Conservation (phyloP, 1,140 invertebrate species). For the Polyergus mexicanus region DNA sequence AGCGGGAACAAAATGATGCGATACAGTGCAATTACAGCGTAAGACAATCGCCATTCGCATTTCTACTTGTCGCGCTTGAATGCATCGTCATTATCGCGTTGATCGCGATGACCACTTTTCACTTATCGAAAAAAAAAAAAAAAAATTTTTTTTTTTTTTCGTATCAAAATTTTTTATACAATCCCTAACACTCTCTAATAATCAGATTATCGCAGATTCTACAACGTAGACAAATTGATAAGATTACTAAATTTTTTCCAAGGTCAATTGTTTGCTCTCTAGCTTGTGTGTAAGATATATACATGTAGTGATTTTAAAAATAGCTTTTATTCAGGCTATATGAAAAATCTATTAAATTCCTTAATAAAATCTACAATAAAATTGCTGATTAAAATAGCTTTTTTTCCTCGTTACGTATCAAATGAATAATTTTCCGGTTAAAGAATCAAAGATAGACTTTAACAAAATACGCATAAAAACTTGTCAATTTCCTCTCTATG, state of each 20-base stretch:
- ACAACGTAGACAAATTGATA: conserved; percentile 34
- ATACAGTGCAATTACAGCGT: neutral
- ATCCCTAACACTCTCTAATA: neutral
- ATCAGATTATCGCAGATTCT: conserved; percentile 4
- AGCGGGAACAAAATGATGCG: neutral
- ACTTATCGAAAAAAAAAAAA: neutral
- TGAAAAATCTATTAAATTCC: neutral
- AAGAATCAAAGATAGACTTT: neutral
- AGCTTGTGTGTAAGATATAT: neutral
- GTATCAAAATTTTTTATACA: neutral
- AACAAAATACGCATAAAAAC: neutral
- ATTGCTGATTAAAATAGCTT: neutral
- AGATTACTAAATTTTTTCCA: conserved; percentile 51
- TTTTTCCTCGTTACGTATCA: neutral
- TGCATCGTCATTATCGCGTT: conserved; percentile 1
- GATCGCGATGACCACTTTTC: neutral
- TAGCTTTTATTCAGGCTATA: neutral
- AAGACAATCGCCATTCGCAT: neutral
- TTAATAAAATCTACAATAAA: neutral
- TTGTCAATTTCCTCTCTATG: neutral
- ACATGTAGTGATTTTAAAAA: neutral
- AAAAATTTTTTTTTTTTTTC: neutral
- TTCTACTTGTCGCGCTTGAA: neutral
- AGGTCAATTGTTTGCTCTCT: conserved; percentile 8
- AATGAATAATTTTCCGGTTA: neutral